A percentile compares a stretch with the other conserved stretches of the same genome.
Evolutionary conservation across 2,888 invertebrate species (phyloP).

Genomic region (Dione vanillae): DNA sequence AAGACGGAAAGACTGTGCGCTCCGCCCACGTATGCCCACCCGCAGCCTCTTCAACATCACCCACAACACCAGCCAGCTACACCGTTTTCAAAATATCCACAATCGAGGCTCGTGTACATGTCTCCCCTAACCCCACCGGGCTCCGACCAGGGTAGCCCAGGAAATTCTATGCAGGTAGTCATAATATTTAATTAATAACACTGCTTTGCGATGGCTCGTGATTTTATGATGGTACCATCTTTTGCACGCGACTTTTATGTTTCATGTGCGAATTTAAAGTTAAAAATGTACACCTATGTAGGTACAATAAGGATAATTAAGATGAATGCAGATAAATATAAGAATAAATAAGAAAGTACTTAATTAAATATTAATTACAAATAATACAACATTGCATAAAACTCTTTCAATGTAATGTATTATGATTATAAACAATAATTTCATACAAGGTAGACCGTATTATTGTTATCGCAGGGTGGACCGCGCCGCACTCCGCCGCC

Average conservation of each 20-base stretch:
- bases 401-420: too few species aligned
- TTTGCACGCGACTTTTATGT: slow-evolving; percentile 65
- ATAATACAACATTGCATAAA: too few species aligned
- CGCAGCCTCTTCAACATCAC: slow-evolving; percentile 56
- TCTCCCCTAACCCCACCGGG: slow-evolving; percentile 94
- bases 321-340: too few species aligned
- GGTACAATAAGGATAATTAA: too few species aligned
- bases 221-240: slow-evolving; percentile 69
- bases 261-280: slow-evolving; percentile 49
- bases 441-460: slow-evolving; percentile 33
- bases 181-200: slow-evolving; percentile 13
- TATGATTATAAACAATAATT: slow-evolving; percentile 22
- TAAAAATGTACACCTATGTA: background rate
- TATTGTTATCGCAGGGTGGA: slow-evolving; percentile 77
- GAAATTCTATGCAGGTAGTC: slow-evolving; percentile 86
- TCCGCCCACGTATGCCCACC: slow-evolving; percentile 79
- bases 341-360: too few species aligned
- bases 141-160: slow-evolving; percentile 94
- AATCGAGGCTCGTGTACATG: slow-evolving; percentile 87
- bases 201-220: slow-evolving; percentile 66
- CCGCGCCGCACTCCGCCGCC: slow-evolving; percentile 90
- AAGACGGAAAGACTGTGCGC: slow-evolving; percentile 89
- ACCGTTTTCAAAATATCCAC: slow-evolving; percentile 76
- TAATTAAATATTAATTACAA: too few species aligned
- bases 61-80: slow-evolving; percentile 66